Percentiles rank a stretch among this genome's conserved stretches.
Conservation (phyloP, 2,113 vertebrate genomes). For the Pitta sordida region DNA sequence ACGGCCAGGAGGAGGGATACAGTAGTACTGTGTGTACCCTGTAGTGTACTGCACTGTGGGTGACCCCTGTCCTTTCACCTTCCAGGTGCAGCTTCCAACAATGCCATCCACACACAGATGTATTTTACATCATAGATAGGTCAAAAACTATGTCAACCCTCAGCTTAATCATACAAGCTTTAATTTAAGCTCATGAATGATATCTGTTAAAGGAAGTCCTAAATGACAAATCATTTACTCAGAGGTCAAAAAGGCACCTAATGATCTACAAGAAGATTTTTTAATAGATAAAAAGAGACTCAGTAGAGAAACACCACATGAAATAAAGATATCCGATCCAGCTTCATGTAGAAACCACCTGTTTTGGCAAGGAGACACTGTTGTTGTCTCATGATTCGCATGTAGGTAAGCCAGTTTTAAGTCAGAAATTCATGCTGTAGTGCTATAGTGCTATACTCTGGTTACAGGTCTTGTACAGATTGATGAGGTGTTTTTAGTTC, state of each 20-base stretch:
- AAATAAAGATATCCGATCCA: neutral
- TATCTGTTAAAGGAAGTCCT: neutral
- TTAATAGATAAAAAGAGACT: neutral
- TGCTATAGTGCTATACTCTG: neutral
- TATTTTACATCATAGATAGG: neutral
- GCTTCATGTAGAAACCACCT: neutral
- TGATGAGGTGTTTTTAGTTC: neutral
- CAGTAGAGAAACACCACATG: neutral
- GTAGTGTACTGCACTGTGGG: neutral
- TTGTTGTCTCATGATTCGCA: neutral
- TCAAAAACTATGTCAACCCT: neutral
- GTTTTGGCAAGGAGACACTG: neutral
- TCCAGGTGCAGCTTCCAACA: neutral
- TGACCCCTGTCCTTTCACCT: neutral
- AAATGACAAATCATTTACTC: neutral
- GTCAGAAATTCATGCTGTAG: neutral
- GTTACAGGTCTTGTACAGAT: neutral
- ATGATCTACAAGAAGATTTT: neutral
- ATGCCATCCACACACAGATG: fast-evolving
- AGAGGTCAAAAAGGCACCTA: neutral
- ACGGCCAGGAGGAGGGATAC: neutral
- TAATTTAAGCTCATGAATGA: neutral
- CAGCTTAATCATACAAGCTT: neutral
- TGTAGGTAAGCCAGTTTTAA: neutral
- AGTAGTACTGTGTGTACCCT: neutral